phyloP scores from a whole-genome alignment of 2,888 invertebrate genomes.

The Drosophila ochracea region DNA sequence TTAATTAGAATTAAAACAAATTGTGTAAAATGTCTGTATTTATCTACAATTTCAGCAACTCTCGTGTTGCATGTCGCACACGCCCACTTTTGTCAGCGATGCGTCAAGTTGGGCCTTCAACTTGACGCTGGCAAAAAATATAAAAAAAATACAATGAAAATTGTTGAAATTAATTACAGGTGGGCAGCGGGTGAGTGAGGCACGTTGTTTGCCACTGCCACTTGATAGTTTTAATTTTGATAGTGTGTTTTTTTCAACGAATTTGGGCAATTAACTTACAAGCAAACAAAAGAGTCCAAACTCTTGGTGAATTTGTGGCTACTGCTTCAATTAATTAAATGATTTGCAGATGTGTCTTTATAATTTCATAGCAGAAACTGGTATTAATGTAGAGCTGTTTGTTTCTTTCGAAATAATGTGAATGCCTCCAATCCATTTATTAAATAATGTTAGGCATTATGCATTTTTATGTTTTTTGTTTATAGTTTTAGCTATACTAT shows the following conservation, averaged over 20 bases:
- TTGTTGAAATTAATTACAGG: slow-evolving; percentile 55
- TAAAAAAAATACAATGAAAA: slow-evolving; percentile 20
- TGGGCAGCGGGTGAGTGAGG: slow-evolving; percentile 32
- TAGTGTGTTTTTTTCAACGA: slow-evolving; percentile 12
- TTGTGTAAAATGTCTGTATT: slow-evolving; percentile 14
- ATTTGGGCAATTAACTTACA: slow-evolving; percentile 32
- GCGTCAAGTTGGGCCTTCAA: slow-evolving; percentile 52
- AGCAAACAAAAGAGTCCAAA: slow-evolving; percentile 25
- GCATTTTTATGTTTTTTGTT: too few relatives aligned
- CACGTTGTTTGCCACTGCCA: slow-evolving; percentile 25
- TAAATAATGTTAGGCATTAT: neutral
- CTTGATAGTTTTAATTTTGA: slow-evolving; percentile 17
- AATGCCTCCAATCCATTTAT: neutral
- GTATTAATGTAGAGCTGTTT: neutral
- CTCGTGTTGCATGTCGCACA: slow-evolving; percentile 50
- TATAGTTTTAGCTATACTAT: neutral
- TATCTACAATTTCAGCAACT: slow-evolving; percentile 32
- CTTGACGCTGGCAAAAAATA: slow-evolving; percentile 12
- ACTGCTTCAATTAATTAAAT: slow-evolving; percentile 16
- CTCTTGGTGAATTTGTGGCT: slow-evolving; percentile 5
- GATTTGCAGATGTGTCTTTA: slow-evolving; percentile 4
- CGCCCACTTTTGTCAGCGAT: slow-evolving; percentile 53
- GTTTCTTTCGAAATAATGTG: neutral
- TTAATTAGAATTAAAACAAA: slow-evolving; percentile 19
- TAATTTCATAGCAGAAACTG: neutral